A percentile compares a stretch with the other conserved stretches of the same genome.
Conservation (phyloP, 2,888 invertebrate genomes). For the Melinaea marsaeus region DNA sequence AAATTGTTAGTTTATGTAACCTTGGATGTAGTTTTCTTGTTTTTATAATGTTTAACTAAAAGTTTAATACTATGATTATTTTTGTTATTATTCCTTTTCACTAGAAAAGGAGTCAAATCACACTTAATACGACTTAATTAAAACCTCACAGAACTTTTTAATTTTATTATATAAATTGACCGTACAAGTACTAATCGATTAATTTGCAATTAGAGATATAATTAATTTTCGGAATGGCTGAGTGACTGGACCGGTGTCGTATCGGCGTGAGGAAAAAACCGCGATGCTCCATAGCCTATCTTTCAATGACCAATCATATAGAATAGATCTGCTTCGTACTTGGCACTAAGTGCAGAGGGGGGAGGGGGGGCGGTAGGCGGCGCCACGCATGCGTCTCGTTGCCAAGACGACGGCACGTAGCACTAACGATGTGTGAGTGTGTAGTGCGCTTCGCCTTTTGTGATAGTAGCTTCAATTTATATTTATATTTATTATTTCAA, state of each 20-base stretch:
- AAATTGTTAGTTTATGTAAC: not conserved
- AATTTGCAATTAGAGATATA: slow-evolving; percentile 19
- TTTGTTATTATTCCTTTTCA: no score
- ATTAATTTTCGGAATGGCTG: slow-evolving; percentile 28
- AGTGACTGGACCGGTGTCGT: slow-evolving; percentile 15
- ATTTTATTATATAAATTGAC: no score
- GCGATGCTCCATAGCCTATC: slow-evolving; percentile 35
- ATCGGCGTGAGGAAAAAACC: slow-evolving; percentile 32
- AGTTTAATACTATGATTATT: no score
- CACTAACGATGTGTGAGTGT: slow-evolving; percentile 54
- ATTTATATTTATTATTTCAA: no score
- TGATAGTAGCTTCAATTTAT: slow-evolving; percentile 10
- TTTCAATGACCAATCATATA: slow-evolving; percentile 63
- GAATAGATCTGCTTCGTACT: slow-evolving; percentile 44
- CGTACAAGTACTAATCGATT: slow-evolving; percentile 10
- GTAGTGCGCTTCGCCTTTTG: slow-evolving; percentile 22
- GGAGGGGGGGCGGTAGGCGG: slow-evolving; percentile 67
- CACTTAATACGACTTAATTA: no score
- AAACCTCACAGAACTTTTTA: no score
- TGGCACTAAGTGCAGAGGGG: slow-evolving; percentile 51
- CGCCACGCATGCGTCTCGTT: slow-evolving; percentile 78
- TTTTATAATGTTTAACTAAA: not conserved
- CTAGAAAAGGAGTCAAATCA: no score
- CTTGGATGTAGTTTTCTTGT: not conserved
- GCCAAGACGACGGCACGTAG: slow-evolving; percentile 81